A percentile compares a stretch with the other conserved stretches of the same genome.
Evolutionary conservation across 2,797 vertebrate species (phyloP).

Genomic region (Cynodonichthys magdalenae): DNA sequence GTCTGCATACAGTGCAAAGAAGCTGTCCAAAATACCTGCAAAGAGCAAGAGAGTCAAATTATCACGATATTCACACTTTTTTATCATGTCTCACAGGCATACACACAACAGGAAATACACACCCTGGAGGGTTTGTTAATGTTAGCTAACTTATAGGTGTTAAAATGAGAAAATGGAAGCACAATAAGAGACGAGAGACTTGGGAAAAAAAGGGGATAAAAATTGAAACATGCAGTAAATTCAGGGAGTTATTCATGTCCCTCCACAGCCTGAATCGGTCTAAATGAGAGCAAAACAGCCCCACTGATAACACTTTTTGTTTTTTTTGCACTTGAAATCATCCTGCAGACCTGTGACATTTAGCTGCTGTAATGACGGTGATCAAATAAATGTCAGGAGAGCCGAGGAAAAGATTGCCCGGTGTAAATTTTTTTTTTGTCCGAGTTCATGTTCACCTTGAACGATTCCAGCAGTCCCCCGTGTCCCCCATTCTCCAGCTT

Average conservation of each 20-base stretch:
- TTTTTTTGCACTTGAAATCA: constrained; percentile 8
- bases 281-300: constrained; percentile 4
- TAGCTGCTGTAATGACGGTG: constrained; percentile 7
- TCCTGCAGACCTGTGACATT: constrained; percentile 46
- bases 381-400: constrained; percentile 49
- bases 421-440: constrained; percentile 5
- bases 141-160: constrained; percentile 12
- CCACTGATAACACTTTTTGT: not conserved
- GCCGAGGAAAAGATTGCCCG: constrained; percentile 13
- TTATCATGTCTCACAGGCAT: not conserved
- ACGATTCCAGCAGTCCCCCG: constrained; percentile 94
- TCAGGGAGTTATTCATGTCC: constrained; percentile 3
- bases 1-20: constrained; percentile 59
- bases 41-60: constrained; percentile 57
- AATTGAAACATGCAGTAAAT: not conserved
- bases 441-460: constrained; percentile 87
- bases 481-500: constrained; percentile 95
- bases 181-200: not conserved
- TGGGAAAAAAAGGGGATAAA: not conserved
- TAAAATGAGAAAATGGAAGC: not conserved
- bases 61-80: constrained; percentile 29
- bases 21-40: constrained; percentile 69
- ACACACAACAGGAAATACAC: constrained; percentile 5
- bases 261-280: not conserved
- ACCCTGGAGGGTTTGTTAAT: constrained; percentile 5